These are phyloP conservation scores for Papilio machaon DNA, from an alignment of 1,140 invertebrate genomes.

Conservation along the genomic window DNA sequence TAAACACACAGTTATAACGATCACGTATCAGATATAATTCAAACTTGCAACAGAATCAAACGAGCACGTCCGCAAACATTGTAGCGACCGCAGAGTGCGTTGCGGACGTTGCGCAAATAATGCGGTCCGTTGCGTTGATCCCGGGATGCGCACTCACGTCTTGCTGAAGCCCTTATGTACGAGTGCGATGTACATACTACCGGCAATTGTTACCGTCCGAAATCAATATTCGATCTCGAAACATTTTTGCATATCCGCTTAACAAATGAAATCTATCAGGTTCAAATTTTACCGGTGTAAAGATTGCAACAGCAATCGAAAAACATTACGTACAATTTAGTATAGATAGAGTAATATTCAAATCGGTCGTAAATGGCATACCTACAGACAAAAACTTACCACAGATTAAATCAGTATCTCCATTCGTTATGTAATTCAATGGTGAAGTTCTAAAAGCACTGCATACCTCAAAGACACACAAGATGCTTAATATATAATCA, in stretches of 20 bases:
- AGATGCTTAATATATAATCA: slow-evolving; percentile 17
- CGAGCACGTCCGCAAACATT: slow-evolving; percentile 21
- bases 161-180: neutral
- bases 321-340: no score
- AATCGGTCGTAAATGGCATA: no score
- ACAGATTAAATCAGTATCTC: neutral
- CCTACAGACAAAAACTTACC: neutral
- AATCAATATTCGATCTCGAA: neutral
- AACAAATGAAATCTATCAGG: no score
- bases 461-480: neutral
- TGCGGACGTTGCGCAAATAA: neutral
- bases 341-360: no score
- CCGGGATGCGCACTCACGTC: slow-evolving; percentile 18
- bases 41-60: neutral
- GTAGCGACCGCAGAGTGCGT: neutral
- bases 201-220: neutral
- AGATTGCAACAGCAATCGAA: no score
- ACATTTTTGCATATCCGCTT: no score
- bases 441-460: neutral
- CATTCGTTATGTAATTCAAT: neutral
- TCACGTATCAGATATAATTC: slow-evolving; percentile 16
- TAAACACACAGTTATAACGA: neutral
- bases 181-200: neutral
- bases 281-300: no score
- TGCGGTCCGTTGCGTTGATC: neutral